These are phyloP conservation scores for Stenichneumon culpator DNA, from an alignment of 2,888 invertebrate genomes.

Conservation along the genomic window DNA sequence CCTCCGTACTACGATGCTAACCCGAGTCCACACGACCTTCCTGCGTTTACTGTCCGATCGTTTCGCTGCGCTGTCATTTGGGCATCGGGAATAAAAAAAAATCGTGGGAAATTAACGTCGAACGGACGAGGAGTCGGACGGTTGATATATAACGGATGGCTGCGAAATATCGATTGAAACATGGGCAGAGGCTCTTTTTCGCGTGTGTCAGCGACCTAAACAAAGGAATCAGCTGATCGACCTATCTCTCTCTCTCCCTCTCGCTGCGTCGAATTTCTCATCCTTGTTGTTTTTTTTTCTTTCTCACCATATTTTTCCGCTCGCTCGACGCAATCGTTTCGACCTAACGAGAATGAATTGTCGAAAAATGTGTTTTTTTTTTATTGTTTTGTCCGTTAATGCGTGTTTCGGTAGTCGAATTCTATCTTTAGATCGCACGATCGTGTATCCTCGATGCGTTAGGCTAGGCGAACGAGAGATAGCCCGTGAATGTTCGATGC, in stretches of 20 bases:
- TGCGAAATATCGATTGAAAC: conserved; percentile 79
- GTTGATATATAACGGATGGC: conserved; percentile 67
- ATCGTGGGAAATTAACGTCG: not conserved
- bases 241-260: conserved; percentile 50
- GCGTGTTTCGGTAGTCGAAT: not conserved
- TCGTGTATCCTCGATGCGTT: conserved; percentile 7
- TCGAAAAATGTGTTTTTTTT: conserved; percentile 10
- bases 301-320: not conserved
- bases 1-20: conserved; percentile 24
- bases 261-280: not conserved
- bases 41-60: conserved; percentile 46
- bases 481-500: conserved; percentile 14
- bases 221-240: conserved; percentile 94
- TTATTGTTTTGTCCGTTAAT: not conserved
- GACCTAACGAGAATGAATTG: not conserved
- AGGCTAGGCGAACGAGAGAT: not conserved
- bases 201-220: conserved; percentile 87
- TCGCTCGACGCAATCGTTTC: not conserved
- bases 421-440: conserved; percentile 59
- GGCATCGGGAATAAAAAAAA: not conserved
- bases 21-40: conserved; percentile 56
- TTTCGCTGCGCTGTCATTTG: not conserved
- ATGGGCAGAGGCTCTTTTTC: conserved; percentile 78
- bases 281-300: conserved; percentile 22
- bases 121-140: not conserved